phyloP scores from a whole-genome alignment of 2,797 vertebrate genomes.

The Galago senegalensis region DNA sequence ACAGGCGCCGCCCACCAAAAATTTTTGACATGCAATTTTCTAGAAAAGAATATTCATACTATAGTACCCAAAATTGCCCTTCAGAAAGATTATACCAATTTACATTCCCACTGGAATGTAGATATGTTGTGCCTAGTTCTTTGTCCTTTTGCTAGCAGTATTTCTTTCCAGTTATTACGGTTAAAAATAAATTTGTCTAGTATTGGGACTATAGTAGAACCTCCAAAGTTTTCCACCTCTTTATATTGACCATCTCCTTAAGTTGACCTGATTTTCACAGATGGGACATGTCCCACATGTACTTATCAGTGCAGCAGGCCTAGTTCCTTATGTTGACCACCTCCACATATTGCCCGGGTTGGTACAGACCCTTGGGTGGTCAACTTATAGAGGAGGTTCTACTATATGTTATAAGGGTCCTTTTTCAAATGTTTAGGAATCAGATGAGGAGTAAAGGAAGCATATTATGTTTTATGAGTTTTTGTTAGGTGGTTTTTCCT shows the following conservation, averaged over 20 bases:
- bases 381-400: no score
- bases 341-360: no score
- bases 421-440: background rate
- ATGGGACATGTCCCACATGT: no score
- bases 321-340: no score
- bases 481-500: background rate
- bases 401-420: background rate
- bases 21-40: background rate
- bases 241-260: no score
- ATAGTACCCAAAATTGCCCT: background rate
- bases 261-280: no score
- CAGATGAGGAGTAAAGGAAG: conserved; percentile 1
- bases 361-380: no score
- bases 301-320: no score
- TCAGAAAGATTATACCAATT: background rate
- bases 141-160: background rate
- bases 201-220: background rate
- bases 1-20: background rate
- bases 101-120: background rate
- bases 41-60: background rate
- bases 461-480: background rate
- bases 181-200: background rate
- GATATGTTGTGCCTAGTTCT: background rate
- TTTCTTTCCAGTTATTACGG: background rate
- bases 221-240: no score